phyloP scores from a whole-genome alignment of 1,140 invertebrate species.

The Apis laboriosa region DNA sequence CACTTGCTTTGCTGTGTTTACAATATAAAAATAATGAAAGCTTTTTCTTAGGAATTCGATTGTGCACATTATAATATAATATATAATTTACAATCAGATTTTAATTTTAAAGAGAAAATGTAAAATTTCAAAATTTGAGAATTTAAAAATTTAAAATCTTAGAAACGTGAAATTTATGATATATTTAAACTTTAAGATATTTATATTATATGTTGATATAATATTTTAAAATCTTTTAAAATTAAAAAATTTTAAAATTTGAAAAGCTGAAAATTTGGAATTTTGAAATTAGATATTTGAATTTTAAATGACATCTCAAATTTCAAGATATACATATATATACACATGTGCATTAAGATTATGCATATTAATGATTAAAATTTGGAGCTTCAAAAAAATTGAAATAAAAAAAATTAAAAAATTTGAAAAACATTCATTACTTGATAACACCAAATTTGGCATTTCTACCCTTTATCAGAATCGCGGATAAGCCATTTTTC shows the following conservation, averaged over 20 bases:
- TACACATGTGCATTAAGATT: too few relatives aligned
- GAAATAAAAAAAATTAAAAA: too few relatives aligned
- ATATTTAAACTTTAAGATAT: too few relatives aligned
- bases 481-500: neutral
- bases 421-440: neutral
- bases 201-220: too few relatives aligned
- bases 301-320: too few relatives aligned
- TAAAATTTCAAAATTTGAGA: too few relatives aligned
- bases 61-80: too few relatives aligned
- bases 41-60: neutral
- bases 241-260: neutral
- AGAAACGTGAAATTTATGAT: neutral
- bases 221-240: neutral
- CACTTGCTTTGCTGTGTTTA: neutral
- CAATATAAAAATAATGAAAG: neutral
- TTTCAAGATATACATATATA: too few relatives aligned
- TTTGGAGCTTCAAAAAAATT: too few relatives aligned
- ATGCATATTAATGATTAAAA: too few relatives aligned
- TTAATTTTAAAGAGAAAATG: neutral
- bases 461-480: constrained; percentile 13
- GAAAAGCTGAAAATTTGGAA: neutral
- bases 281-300: too few relatives aligned
- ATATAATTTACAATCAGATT: neutral
- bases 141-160: too few relatives aligned
- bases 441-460: constrained; percentile 2